A percentile compares a stretch with the other conserved stretches of the same genome.
Evolutionary conservation across 1,140 invertebrate species (phyloP).

Genomic region (Hyposmocoma kahamanoa): DNA sequence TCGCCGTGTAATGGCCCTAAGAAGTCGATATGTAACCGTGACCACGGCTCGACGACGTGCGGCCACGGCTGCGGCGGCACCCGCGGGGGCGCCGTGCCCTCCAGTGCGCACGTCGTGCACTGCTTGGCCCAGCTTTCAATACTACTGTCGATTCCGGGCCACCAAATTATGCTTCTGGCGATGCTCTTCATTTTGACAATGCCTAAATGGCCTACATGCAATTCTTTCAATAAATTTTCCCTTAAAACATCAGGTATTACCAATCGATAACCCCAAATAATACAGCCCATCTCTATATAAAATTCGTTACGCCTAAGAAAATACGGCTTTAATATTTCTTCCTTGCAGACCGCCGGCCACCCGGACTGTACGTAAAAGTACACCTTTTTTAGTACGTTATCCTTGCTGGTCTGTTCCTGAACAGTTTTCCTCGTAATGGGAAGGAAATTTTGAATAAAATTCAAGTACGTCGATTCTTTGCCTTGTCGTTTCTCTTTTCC

Average conservation of each 20-base stretch:
- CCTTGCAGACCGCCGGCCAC: background rate
- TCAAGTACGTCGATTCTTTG: background rate
- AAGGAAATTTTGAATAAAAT: slow-evolving; percentile 1
- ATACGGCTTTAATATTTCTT: background rate
- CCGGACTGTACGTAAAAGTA: background rate
- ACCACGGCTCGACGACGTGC: too few relatives aligned
- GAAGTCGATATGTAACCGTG: too few relatives aligned
- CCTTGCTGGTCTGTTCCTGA: background rate
- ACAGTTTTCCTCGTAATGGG: background rate
- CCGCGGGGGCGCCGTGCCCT: too few relatives aligned
- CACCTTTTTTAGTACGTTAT: background rate
- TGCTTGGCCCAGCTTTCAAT: background rate
- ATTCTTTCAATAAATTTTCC: background rate
- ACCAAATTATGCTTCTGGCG: background rate
- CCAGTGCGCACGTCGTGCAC: background rate
- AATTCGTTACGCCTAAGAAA: background rate
- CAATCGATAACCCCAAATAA: background rate
- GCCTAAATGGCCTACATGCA: background rate
- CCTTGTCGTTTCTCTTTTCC: background rate
- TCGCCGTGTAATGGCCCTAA: slow-evolving; percentile 6
- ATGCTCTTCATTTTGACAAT: slow-evolving; percentile 3
- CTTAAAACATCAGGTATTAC: background rate
- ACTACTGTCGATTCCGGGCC: background rate
- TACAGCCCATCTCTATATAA: background rate
- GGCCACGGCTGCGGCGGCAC: too few relatives aligned